Evolutionary conservation across 1,140 invertebrate genomes (phyloP), one percentile per base, ranked within the genome.

Genomic region (Marisa cornuarietis): DNA sequence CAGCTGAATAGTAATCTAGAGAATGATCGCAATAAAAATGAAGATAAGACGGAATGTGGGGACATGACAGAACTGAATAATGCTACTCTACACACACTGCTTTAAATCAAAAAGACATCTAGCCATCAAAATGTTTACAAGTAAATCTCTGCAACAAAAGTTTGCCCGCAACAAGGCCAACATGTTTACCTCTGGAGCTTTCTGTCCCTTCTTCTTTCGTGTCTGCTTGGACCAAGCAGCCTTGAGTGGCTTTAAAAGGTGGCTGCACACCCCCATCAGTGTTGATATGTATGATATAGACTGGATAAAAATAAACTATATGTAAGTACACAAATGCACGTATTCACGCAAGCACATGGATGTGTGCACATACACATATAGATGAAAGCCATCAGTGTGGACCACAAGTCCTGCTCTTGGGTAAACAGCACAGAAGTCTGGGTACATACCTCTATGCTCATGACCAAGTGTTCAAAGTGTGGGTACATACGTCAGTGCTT

Each of bases 201-300:
- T 81, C 42, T 75, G 71, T 42, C 83, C 86, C 82, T 89, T 90
- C 78, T 88, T 88, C 82, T 91, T 91, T 72, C 87, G 87, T 49
- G 84, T 85, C 83, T 88, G 90, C 69, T 88, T 90, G 31, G 85
- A 80, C 79, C 81, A 82, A 14, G 84, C 76, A 20, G 78, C 83
- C 79, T 89, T 90, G 52, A 88, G 71, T 20, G 90, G 88, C 80
- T 88, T 90, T 16, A 91, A 78, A 16, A 90, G 83, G 62, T 78
- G 79, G 79, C 88, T 85, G 81, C 90, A 90, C 63, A 89, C 87
- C 42, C 88, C 89, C n/a, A 86, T 81, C 68, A 91, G 81, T 14
- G 90, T 82, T 11, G 85, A 84, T 52, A 85, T 79, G 81, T 88
- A 85, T 63, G 88, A 86, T 58, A 91, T 71, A 2, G 87, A 89